Percentiles rank a stretch among this genome's conserved stretches.
phyloP scores from a whole-genome alignment of 1,140 invertebrate species.

The Cyrtorhinus lividipennis region DNA sequence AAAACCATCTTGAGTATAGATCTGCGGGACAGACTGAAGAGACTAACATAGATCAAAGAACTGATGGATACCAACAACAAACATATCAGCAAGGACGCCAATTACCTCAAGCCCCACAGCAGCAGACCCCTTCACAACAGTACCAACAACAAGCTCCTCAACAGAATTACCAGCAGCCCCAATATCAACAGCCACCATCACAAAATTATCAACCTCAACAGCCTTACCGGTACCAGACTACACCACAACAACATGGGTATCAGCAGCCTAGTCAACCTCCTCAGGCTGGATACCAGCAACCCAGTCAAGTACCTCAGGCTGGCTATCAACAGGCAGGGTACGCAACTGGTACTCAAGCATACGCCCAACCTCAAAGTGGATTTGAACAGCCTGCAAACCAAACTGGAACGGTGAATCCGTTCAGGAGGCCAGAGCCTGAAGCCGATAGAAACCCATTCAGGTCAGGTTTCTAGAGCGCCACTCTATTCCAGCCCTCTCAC shows the following conservation, averaged over 20 bases:
- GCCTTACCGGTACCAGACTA: constrained; percentile 20
- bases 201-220: background rate
- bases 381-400: constrained; percentile 25
- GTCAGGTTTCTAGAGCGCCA: constrained; percentile 9
- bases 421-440: constrained; percentile 30
- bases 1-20: constrained; percentile 60
- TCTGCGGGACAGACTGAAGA: constrained; percentile 37
- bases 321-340: background rate
- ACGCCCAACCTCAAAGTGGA: constrained; percentile 28
- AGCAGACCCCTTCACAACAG: background rate
- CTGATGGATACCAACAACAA: constrained; percentile 21
- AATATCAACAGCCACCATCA: background rate
- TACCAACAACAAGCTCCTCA: constrained; percentile 25
- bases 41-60: constrained; percentile 45
- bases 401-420: constrained; percentile 38
- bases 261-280: constrained; percentile 31
- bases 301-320: background rate
- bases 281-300: constrained; percentile 27
- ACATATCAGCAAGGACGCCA: background rate
- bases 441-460: constrained; percentile 36
- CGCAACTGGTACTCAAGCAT: background rate
- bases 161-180: background rate
- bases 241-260: constrained; percentile 12
- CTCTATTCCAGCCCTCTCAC: background rate
- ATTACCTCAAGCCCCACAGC: constrained; percentile 8